Evolutionary conservation across 2,797 vertebrate genomes (phyloP).

Genomic region (Hyperoplus lanceolatus): DNA sequence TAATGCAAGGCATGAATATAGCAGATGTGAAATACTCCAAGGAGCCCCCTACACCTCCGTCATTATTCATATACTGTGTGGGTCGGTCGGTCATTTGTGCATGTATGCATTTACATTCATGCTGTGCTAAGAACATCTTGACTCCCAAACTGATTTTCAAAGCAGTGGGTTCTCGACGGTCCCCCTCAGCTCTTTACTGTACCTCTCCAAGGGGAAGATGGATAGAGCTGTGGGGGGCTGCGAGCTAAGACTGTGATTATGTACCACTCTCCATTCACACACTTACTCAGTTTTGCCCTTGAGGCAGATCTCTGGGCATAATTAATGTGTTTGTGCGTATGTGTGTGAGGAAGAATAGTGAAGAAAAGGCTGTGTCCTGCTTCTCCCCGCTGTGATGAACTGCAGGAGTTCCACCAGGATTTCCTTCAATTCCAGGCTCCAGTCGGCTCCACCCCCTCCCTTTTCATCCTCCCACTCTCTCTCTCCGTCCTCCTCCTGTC

Average conservation of each 20-base stretch:
- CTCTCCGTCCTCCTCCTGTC: slow-evolving; percentile 1
- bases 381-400: slow-evolving; percentile 27
- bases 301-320: slow-evolving; percentile 41
- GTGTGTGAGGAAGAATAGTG: slow-evolving; percentile 13
- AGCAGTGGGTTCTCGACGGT: slow-evolving; percentile 17
- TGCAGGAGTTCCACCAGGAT: slow-evolving; percentile 34
- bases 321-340: slow-evolving; percentile 13
- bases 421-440: slow-evolving; percentile 25
- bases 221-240: slow-evolving; percentile 27
- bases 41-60: slow-evolving; percentile 42
- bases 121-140: slow-evolving; percentile 35
- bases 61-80: slow-evolving; percentile 60
- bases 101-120: slow-evolving; percentile 23
- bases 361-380: slow-evolving; percentile 13
- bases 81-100: slow-evolving; percentile 3
- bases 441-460: slow-evolving; percentile 13
- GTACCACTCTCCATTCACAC: slow-evolving; percentile 48
- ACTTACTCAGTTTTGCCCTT: slow-evolving; percentile 31
- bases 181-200: slow-evolving; percentile 31
- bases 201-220: slow-evolving; percentile 27
- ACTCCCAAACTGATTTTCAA: slow-evolving; percentile 53
- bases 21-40: slow-evolving; percentile 51
- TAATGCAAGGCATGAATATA: slow-evolving; percentile 73
- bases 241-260: slow-evolving; percentile 44
- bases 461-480: slow-evolving; percentile 23